Evolutionary conservation across 2,113 vertebrate genomes (phyloP).

Genomic region (Chrysemys picta): DNA sequence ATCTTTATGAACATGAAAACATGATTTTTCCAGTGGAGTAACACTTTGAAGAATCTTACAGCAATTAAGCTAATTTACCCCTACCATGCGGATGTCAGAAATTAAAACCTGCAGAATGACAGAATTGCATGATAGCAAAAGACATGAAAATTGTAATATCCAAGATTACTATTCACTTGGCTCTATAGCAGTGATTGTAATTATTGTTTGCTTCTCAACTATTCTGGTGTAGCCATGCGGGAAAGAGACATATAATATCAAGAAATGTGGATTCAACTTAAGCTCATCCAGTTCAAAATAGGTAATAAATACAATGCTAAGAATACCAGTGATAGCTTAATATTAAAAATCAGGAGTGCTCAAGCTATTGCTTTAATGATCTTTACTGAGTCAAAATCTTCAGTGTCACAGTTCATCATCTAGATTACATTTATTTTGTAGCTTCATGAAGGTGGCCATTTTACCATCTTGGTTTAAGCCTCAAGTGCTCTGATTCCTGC

Average conservation of each 20-base stretch:
- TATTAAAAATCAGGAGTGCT: slow-evolving; percentile 54
- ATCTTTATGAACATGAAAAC: slow-evolving; percentile 35
- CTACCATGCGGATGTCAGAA: slow-evolving; percentile 65
- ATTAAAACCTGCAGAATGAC: slow-evolving; percentile 70
- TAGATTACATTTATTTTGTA: neutral
- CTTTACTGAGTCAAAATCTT: slow-evolving; percentile 1
- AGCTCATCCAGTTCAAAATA: slow-evolving; percentile 34
- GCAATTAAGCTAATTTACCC: slow-evolving; percentile 66
- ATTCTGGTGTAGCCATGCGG: slow-evolving; percentile 51
- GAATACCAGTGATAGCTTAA: slow-evolving; percentile 61
- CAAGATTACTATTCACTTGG: slow-evolving; percentile 60
- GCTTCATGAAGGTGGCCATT: slow-evolving; percentile 7
- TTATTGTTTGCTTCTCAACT: slow-evolving; percentile 66
- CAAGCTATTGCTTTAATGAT: slow-evolving; percentile 40
- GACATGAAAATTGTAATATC: slow-evolving; percentile 67
- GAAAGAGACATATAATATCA: slow-evolving; percentile 36
- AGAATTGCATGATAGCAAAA: slow-evolving; percentile 51
- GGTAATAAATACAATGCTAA: slow-evolving; percentile 48
- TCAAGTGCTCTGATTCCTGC: neutral
- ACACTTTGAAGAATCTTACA: slow-evolving; percentile 53
- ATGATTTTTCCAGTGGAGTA: slow-evolving; percentile 40
- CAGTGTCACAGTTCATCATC: neutral
- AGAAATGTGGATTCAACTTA: slow-evolving; percentile 57
- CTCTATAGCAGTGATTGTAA: slow-evolving; percentile 68
- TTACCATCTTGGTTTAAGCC: fast-evolving